A percentile compares a stretch with the other conserved stretches of the same genome.
Conservation (phyloP, 1,140 invertebrate species). For the Meloidogyne floridensis region DNA sequence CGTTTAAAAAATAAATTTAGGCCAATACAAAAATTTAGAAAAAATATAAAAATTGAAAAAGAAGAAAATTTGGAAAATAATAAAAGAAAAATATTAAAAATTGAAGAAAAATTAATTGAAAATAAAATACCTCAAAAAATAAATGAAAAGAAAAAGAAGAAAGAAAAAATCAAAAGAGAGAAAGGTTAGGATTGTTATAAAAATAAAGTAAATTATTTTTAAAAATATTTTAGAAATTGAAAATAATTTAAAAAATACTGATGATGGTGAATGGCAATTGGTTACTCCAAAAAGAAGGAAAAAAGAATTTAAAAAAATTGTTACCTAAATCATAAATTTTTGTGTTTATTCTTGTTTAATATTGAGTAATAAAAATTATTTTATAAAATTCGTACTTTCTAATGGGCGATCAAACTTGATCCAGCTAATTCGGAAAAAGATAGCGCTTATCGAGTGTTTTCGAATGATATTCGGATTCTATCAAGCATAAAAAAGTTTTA, state of each 20-base stretch:
- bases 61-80: neutral
- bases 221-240: neutral
- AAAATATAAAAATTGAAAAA: neutral
- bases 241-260: neutral
- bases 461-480: no score
- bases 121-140: neutral
- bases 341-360: no score
- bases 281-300: neutral
- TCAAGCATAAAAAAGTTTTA: no score
- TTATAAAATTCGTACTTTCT: no score
- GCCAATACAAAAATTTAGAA: slow-evolving; percentile 11
- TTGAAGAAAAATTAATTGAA: neutral
- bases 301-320: neutral
- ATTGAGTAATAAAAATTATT: no score
- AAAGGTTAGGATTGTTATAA: neutral
- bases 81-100: neutral
- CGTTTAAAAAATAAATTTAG: slow-evolving; percentile 17
- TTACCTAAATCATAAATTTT: neutral
- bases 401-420: no score
- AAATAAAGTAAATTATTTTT: neutral
- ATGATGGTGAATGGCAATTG: slow-evolving; percentile 14
- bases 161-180: neutral
- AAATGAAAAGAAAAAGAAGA: neutral
- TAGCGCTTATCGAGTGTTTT: no score
- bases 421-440: no score